Evolutionary conservation across 2,888 invertebrate genomes (phyloP), one percentile per base, ranked within the genome.

Genomic region (Teleiodes luculella): DNA sequence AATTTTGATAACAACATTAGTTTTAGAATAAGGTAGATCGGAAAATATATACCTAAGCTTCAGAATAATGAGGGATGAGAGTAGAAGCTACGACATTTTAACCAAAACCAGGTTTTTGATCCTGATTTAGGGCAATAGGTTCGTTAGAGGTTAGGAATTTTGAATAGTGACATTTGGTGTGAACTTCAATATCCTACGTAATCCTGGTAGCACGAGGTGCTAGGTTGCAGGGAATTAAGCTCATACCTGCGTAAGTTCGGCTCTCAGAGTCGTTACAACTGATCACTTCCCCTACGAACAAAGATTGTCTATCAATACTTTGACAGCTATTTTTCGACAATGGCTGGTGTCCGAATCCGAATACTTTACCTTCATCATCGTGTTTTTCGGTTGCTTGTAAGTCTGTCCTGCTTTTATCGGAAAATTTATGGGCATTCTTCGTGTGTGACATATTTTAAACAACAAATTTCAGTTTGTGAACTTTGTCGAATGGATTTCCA

Each of bases 371-470:
- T 81, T 78, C 78, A 50, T 74, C 72, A 50, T 76, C 83, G 66
- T 76, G 66, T 67, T 64, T 78, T 54, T 70, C 65, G 60, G 66
- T 70, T 59, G 62, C 61, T 54, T 75, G 73, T 59, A 71, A 59
- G 58, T 83, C 78, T 74, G 69, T 70, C 70, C 68, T 78, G 70
- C 64, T 78, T 81, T 80, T 84, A 71, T 85, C 80, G 58, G 80
- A 66, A 76, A 80, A 74, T 84, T 83, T 86, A 65, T 79, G 71
- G 72, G 71, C 74, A 81, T 84, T 86, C 82, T 79, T 87, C 77
- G 81, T 79, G 67, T 82, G 63, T 84, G 87, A 88, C 89, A 89
- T 89, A 83, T 81, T 86, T 80, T 51, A 73, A 80, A 87, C 87
- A 83, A 82, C 78, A 80, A 89, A 87, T 89, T 88, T 89, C 84